Base-by-base conservation (phyloP, 2,113 vertebrate species). In the Maylandia zebra region DNA sequence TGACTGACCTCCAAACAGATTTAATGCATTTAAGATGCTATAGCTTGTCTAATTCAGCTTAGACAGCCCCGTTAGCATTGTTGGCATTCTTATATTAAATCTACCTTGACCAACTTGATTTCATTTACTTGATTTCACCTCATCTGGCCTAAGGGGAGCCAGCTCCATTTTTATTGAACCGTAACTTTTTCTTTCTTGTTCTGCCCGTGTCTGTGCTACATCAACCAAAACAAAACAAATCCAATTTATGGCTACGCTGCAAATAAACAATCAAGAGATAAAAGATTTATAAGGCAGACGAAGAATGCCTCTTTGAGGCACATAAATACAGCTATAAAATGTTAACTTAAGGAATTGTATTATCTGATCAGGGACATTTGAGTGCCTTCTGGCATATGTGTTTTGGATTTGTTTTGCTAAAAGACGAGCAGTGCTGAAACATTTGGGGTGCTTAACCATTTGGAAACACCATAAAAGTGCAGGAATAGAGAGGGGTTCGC, bases 381-480 rank as follows among this genome's bases (percentile, higher is more conserved):
- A 89, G 27, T 45, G 57, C 14, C 90, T 83, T 83, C 53, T 85
- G 82, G 48, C 69, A 3, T 74, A 30, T 81, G 66, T 87, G 91
- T 88, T 83, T 82, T 32, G 80, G 78, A 74, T 92, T 89, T 92
- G 86, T 92, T 92, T 92, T 86, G 56, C 78, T 56, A 71, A 76
- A 57, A 86, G 81, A 66, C 3, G 11, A 86, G 84, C 34, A 1
- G 38, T n/a, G 56, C 82, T 85, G 84, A 89, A 89, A 87, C 89
- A 86, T 90, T 89, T 90, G 86, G 34, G 78, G 71, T 10, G 8
- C 71, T 89, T 82, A 90, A 91, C 87, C 88, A 90, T 93, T 94
- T 91, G 89, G 84, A 93, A 87, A 90, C 2, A 12, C 88, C 71
- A 82, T 93, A 92, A 94, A 93, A 84, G 43, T 64, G 80, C 87